Conservation (phyloP, 2,113 vertebrate genomes). For the Odontophorus gujanensis region DNA sequence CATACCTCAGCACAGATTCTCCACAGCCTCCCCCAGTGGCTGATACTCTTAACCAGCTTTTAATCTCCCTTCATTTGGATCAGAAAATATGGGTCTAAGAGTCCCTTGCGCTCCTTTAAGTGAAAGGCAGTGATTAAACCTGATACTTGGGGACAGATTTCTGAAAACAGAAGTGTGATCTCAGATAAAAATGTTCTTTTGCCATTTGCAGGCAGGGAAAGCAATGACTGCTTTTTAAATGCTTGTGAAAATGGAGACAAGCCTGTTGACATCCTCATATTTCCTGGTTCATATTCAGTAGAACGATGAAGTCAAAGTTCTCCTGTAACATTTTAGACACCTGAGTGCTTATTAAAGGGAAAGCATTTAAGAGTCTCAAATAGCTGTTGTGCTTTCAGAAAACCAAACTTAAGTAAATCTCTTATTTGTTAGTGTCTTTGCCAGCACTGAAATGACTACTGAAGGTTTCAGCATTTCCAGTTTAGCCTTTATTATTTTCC, state of each 20-base stretch:
- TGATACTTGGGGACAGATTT: neutral
- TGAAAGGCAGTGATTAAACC: conserved; percentile 1
- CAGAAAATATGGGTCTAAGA: conserved; percentile 18
- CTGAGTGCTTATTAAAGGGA: neutral
- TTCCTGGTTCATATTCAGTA: conserved; percentile 38
- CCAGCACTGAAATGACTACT: neutral
- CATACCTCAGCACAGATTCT: neutral
- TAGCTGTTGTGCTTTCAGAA: neutral
- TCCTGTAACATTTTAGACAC: neutral
- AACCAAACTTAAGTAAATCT: neutral
- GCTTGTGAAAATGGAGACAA: conserved; percentile 38
- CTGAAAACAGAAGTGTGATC: neutral
- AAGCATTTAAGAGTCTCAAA: neutral
- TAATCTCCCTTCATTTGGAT: conserved; percentile 8
- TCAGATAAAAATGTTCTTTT: conserved; percentile 5
- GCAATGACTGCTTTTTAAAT: conserved; percentile 26
- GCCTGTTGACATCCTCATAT: neutral
- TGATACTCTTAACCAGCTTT: conserved; percentile 31
- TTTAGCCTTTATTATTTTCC: conserved; percentile 5
- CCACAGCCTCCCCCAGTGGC: neutral
- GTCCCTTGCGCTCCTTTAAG: neutral
- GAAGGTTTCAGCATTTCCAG: conserved; percentile 26
- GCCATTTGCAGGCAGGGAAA: neutral
- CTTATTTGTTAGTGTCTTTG: conserved; percentile 18
- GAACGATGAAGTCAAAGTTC: neutral